Base-by-base conservation (phyloP, 2,113 vertebrate species). In the Halcyon senegalensis region DNA sequence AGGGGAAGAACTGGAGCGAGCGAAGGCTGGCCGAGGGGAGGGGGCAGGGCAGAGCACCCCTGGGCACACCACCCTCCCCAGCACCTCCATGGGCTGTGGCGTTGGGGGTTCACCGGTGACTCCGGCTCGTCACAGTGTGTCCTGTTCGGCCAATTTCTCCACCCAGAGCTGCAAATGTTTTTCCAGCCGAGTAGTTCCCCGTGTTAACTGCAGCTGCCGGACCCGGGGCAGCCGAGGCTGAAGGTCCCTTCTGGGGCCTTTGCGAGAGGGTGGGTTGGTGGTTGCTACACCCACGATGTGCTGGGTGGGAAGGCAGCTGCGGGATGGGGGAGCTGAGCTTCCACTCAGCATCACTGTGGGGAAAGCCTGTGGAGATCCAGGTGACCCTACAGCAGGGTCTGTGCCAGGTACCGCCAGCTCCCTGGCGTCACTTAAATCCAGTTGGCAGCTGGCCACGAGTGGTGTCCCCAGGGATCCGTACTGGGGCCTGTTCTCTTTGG, bases 221-320 rank as follows among this genome's bases (percentile, higher is more conserved):
- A 18, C 10, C 7, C 7, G 5, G 41, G 19, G 35, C n/a, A 30
- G 28, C 78, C 2, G 44, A 44, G 37, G 13, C 6, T 10, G 83
- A 5, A 62, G 59, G 11, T 23, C 25, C n/a, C 37, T 72, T 63
- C 3, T 2, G 17, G 24, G 66, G 55, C 4, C 7, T 9, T n/a
- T 15, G 39, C 4, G 2, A 2, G 15, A 3, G 4, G 39, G 67
- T 8, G 53, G 43, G 55, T 10, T 8, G 44, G 25, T 3, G 11
- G 18, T 3, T 2, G n/a, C 41, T 5, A 4, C 56, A 48, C 23
- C 51, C 13, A 0, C 0, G 30, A 37, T 15, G 37, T 0, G 23
- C 56, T 2, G 58, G 17, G 3, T 3, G 64, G 44, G 66, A 25
- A 11, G 17, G 67, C 9, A 7, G 48, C 13, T 1, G 1, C 1